These are phyloP conservation scores for Rhopilema esculentum DNA, from an alignment of 30 jellyfish, hydroid and myxozoan genomes.

Conservation along the genomic window DNA sequence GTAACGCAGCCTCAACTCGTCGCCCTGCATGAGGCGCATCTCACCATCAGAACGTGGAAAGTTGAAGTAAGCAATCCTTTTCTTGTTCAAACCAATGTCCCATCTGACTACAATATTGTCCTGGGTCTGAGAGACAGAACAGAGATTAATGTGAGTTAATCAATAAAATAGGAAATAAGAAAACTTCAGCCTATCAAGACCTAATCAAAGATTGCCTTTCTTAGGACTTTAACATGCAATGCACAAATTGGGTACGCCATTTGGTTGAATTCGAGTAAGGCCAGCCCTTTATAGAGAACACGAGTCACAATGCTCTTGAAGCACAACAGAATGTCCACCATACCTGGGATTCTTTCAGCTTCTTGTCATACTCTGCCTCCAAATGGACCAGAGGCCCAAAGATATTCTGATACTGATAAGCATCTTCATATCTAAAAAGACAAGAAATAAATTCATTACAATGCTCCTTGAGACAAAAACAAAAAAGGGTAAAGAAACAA, in stretches of 20 bases:
- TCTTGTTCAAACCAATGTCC: constrained; percentile 98
- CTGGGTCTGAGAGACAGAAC: constrained; percentile 74
- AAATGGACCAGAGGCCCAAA: constrained; percentile 96
- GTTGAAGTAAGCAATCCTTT: constrained; percentile 94
- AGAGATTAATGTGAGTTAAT: not conserved
- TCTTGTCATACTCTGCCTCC: constrained; percentile 99
- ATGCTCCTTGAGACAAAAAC: too few species aligned
- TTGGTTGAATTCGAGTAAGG: too few species aligned
- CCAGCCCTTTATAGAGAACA: too few species aligned
- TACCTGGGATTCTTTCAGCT: constrained; percentile 96
- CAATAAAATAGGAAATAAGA: too few species aligned
- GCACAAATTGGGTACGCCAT: too few species aligned
- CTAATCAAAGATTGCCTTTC: too few species aligned
- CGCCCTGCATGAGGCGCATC: constrained; percentile 99
- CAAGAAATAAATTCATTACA: too few species aligned
- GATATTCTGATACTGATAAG: constrained; percentile 94
- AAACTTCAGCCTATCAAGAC: too few species aligned
- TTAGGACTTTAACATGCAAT: too few species aligned
- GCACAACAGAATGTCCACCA: too few species aligned
- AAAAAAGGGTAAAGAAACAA: too few species aligned
- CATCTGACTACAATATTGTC: constrained; percentile 97
- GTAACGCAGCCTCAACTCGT: constrained; percentile 92
- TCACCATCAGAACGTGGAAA: constrained; percentile 98
- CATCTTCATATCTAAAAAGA: constrained; percentile 91
- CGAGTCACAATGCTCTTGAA: too few species aligned